Evolutionary conservation across 1,140 invertebrate genomes (phyloP), one percentile per base, ranked within the genome.

Genomic region (Lasaia peninsularis): DNA sequence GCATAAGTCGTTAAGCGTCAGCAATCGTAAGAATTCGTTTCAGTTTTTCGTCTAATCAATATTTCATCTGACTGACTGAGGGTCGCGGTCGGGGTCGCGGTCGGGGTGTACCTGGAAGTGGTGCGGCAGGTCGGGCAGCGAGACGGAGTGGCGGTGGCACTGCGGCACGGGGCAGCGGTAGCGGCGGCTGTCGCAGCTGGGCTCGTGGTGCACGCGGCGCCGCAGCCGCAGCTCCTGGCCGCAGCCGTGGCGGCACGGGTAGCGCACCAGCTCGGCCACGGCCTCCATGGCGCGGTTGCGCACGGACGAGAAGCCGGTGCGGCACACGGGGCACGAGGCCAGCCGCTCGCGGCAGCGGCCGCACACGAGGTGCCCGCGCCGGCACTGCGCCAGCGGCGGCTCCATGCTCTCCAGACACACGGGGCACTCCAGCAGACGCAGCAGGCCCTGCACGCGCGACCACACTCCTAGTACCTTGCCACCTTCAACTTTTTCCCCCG

Each of bases 331-430:
- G 61, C 91, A 91, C 6, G 67, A 53, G 16, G 74, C 60, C 5
- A 91, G 78, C 1, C 88, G 85, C 44, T 71, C 59, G 50, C 90
- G 85, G 72, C 91, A 91, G 7, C 73, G 62, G 6, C 62, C 69
- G 71, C 90, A 91, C 37, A 91, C 75, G 5, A 91, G 78, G 71
- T 91, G 91, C 4, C 90, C 91, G 68, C 88, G 90, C 56, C 86
- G 79, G 75, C 91, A 92, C 76, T 91, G 91, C 66, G 77, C 70
- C 56, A 91, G 89, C 16, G 91, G 91, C 52, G 91, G 89, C 62
- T 90, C 79, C 82, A 91, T 91, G 63, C 86, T 89, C 64, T 92
- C 91, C 66, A 91, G 80, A 69, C 91, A 91, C 60, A 92, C 91
- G 2, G 91, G 91, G 63, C 91, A 92, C 71, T 91, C 91, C 71